Percentiles rank a stretch among this genome's conserved stretches.
These are phyloP conservation scores for Tamias sibiricus DNA, from an alignment of 2,113 vertebrate species.

Conservation along the genomic window DNA sequence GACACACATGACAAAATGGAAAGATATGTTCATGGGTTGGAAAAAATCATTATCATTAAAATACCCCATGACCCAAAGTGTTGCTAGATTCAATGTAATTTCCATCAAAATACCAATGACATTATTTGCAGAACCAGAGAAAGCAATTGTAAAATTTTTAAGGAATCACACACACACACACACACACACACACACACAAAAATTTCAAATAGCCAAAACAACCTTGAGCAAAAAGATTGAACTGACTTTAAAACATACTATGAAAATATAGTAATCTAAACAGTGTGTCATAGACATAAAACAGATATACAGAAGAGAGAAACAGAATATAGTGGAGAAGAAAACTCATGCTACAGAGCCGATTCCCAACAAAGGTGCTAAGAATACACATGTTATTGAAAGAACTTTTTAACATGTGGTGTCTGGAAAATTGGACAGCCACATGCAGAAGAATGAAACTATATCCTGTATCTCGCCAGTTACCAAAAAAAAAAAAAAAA, in stretches of 20 bases:
- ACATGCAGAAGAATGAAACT: background rate
- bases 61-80: background rate
- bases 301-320: background rate
- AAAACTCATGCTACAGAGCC: background rate
- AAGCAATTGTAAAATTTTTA: background rate
- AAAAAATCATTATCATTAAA: background rate
- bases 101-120: background rate
- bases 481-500: background rate
- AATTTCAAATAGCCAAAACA: background rate
- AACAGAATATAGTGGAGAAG: background rate
- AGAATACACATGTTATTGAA: background rate
- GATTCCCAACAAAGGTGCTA: no score
- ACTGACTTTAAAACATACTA: background rate
- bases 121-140: background rate
- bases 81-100: background rate
- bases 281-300: background rate
- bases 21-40: background rate
- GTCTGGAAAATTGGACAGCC: background rate
- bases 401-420: background rate
- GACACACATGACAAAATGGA: background rate
- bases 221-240: background rate
- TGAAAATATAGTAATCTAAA: background rate
- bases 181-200: no score
- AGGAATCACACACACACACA: background rate
- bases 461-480: background rate